Conservation (phyloP, 2,797 vertebrate genomes). For the Sitta carolinensis region DNA sequence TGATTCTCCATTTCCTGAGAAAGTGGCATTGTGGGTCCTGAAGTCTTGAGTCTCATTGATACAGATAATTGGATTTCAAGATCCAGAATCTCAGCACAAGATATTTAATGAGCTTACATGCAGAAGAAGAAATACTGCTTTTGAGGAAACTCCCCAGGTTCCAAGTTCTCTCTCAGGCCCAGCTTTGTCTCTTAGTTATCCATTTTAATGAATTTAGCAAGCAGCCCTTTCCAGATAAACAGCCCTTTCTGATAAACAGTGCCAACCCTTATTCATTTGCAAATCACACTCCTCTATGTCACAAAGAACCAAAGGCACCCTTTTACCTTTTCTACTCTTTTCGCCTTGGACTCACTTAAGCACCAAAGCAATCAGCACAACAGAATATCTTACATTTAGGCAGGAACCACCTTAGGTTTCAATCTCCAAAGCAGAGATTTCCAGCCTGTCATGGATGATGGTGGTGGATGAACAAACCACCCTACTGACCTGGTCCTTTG, state of each 20-base stretch:
- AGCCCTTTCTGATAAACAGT: neutral
- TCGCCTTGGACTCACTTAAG: neutral
- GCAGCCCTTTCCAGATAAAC: slow-evolving; percentile 34
- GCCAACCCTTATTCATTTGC: neutral
- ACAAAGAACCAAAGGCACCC: neutral
- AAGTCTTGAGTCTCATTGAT: slow-evolving; percentile 23
- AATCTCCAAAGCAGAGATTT: neutral
- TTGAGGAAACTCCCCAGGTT: slow-evolving; percentile 21
- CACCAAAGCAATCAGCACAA: neutral
- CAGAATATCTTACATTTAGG: neutral
- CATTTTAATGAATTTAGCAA: neutral
- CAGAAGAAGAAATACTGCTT: slow-evolving; percentile 35
- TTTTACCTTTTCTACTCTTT: neutral
- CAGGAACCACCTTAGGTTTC: neutral
- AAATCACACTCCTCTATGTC: neutral
- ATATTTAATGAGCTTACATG: slow-evolving; percentile 51
- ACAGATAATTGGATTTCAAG: slow-evolving; percentile 63
- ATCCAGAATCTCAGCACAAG: slow-evolving; percentile 26
- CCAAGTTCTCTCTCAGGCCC: neutral
- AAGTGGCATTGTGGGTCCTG: slow-evolving; percentile 8
- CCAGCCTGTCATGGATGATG: neutral
- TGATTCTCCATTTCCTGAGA: neutral
- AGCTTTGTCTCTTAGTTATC: slow-evolving; percentile 22
- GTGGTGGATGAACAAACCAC: neutral
- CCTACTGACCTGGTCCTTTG: neutral